These are phyloP conservation scores for Lampris incognitus DNA, from an alignment of 2,113 vertebrate genomes.

Conservation along the genomic window DNA sequence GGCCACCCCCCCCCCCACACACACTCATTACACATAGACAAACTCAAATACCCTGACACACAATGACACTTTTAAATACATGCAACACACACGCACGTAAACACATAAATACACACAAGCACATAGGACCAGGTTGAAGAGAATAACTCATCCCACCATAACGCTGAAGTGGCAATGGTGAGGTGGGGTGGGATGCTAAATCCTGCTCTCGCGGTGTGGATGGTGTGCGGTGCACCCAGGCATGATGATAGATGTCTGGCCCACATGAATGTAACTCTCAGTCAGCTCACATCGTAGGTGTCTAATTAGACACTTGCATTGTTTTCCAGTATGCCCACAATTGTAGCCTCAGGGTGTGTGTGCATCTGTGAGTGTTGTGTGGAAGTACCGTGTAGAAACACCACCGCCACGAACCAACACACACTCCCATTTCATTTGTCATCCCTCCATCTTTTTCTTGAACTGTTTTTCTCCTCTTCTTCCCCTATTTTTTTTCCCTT, in stretches of 20 bases:
- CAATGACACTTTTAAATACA: neutral
- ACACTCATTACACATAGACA: neutral
- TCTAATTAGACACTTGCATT: slow-evolving; percentile 58
- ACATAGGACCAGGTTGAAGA: slow-evolving; percentile 11
- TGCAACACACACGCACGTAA: neutral
- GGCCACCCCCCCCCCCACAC: neutral
- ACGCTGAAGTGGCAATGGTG: slow-evolving; percentile 19
- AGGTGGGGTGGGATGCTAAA: slow-evolving; percentile 30
- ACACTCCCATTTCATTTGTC: slow-evolving; percentile 21
- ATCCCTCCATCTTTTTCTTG: neutral
- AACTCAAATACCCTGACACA: neutral
- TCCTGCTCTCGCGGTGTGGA: slow-evolving; percentile 16
- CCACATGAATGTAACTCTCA: slow-evolving; percentile 30
- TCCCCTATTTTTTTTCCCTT: neutral
- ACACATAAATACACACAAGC: neutral
- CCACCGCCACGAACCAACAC: slow-evolving; percentile 17
- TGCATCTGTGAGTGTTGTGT: neutral
- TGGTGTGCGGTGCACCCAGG: slow-evolving; percentile 15
- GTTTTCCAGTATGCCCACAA: slow-evolving; percentile 47
- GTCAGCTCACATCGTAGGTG: slow-evolving; percentile 37
- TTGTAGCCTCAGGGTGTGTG: slow-evolving; percentile 10
- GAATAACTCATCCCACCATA: neutral
- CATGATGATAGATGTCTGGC: slow-evolving; percentile 49
- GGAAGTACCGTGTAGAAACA: neutral
- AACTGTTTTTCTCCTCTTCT: neutral